Percentiles rank a stretch among this genome's conserved stretches.
Conservation (phyloP, 2,797 vertebrate species). For the Labroides dimidiatus region DNA sequence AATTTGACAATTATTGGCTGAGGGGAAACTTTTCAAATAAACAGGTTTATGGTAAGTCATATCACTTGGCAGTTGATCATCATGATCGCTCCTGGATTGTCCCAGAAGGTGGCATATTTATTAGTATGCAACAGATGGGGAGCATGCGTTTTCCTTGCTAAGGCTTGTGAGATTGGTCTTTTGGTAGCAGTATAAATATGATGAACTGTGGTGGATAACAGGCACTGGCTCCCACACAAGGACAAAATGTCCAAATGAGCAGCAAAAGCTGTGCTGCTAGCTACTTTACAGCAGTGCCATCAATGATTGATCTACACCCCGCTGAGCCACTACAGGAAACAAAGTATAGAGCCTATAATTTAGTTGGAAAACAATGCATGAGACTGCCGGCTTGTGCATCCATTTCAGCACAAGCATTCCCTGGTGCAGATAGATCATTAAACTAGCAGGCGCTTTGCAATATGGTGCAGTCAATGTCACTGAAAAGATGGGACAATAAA, state of each 20-base stretch:
- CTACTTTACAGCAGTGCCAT: constrained; percentile 84
- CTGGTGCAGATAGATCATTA: constrained; percentile 91
- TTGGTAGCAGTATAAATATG: constrained; percentile 99
- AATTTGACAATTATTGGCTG: constrained; percentile 77
- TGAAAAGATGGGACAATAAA: constrained; percentile 81
- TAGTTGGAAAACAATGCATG: constrained; percentile 82
- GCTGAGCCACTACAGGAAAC: constrained; percentile 89
- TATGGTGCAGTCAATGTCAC: constrained; percentile 89
- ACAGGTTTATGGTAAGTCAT: constrained; percentile 93
- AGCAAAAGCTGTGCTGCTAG: constrained; percentile 82
- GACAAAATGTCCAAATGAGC: constrained; percentile 94
- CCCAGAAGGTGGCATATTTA: constrained; percentile 98
- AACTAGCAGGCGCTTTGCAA: constrained; percentile 83
- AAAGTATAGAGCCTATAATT: constrained; percentile 90
- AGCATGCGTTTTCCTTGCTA: constrained; percentile 94
- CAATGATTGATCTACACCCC: constrained; percentile 93
- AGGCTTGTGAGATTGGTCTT: constrained; percentile 97
- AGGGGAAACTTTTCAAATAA: constrained; percentile 77
- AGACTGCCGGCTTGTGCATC: constrained; percentile 83
- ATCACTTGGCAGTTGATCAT: constrained; percentile 98
- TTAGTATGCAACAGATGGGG: constrained; percentile 98
- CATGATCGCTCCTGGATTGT: constrained; percentile 96
- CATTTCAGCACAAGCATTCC: constrained; percentile 88
- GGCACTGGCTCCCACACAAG: constrained; percentile 87
- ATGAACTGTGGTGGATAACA: constrained; percentile 93